Base-by-base conservation (phyloP, 2,113 vertebrate genomes). In the Emydocephalus ijimae region DNA sequence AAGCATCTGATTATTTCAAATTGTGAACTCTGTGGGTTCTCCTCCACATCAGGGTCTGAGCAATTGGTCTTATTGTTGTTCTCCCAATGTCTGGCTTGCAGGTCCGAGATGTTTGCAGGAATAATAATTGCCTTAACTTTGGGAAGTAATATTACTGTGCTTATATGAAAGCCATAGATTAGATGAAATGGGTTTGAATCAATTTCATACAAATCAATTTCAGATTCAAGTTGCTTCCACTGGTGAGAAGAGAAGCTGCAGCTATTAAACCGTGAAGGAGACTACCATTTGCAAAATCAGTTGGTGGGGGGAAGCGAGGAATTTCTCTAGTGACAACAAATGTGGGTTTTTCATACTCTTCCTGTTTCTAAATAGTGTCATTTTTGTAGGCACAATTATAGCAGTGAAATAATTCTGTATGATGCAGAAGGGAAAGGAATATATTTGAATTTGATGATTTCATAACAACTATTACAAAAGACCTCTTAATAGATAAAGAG, bases 361-460 rank as follows among this genome's bases (percentile, higher is more conserved):
- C 85, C 85, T 88, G 21, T 61, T 61, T 89, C 54, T n/a, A n/a
- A 0, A 21, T 81, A 21, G 0, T 29, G 91, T 89, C 50, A 91
- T 56, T n/a, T 48, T 57, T 0, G 20, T 91, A 91, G 94, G 89
- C 94, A 86, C 45, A 90, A 48, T 74, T 64, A 1, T 90, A 56
- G 87, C 74, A 86, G 89, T 91, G n/a, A 92, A 92, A 59, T 89
- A 91, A 48, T 93, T 95, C 94, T 92, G 92, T 1, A 12, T 21
- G 18, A 43, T 15, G 91, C 87, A 89, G 57, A 89, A 94, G 90
- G 91, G 90, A 94, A 95, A 45, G 89, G 55, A 90, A 61, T 20
- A 86, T 74, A 92, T 95, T 94, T 92, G 87, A 94, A 95, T 95
- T 91, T 95, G 94, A 91, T 87, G 61, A 88, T 64, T 81, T 94